Conservation (phyloP, 2,797 vertebrate species). For the Rousettus madagascariensis region DNA sequence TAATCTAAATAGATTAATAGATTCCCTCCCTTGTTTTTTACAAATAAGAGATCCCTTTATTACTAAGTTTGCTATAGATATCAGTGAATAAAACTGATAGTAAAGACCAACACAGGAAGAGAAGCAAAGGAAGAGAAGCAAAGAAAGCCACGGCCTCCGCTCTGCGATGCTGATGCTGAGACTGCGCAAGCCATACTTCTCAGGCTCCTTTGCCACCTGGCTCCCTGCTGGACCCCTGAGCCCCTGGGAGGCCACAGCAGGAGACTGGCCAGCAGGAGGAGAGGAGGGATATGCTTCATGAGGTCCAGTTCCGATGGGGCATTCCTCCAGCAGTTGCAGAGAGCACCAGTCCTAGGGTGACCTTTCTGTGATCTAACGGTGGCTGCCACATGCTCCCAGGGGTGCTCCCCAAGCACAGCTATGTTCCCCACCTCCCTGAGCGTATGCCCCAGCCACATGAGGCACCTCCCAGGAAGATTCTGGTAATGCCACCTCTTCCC, state of each 20-base stretch:
- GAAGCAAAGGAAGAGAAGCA: not conserved
- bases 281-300: not conserved
- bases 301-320: not conserved
- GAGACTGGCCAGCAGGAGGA: not conserved
- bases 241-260: rapidly evolving
- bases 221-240: not conserved
- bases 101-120: not conserved
- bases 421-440: not conserved
- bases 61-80: not conserved
- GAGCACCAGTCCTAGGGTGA: not conserved
- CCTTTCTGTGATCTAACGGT: not conserved
- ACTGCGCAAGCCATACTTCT: not conserved
- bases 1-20: not conserved
- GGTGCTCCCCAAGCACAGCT: not conserved
- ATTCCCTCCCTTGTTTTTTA: not conserved
- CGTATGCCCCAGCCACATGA: too few relatives aligned
- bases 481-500: not conserved
- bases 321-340: not conserved
- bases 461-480: not conserved
- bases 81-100: not conserved
- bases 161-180: not conserved
- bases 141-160: not conserved
- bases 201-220: not conserved
- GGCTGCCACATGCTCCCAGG: not conserved
- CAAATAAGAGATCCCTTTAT: not conserved